Evolutionary conservation across 2,888 invertebrate genomes (phyloP).

Genomic region (Perithous albicinctus): DNA sequence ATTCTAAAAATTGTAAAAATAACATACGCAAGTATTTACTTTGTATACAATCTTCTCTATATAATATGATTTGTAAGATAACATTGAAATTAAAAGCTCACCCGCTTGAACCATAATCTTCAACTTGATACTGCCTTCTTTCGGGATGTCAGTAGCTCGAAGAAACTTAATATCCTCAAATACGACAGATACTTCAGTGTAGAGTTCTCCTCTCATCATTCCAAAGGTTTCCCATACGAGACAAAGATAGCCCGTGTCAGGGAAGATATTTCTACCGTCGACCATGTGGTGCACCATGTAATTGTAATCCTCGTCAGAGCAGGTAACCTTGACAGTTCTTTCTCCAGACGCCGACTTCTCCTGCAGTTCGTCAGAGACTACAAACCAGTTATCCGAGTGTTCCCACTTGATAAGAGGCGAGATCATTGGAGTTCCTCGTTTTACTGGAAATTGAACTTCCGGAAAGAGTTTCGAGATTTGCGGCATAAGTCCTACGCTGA

Average conservation of each 20-base stretch:
- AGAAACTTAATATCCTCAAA: conserved; percentile 94
- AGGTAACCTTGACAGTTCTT: conserved; percentile 87
- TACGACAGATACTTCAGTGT: conserved; percentile 90
- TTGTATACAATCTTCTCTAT: too few species aligned
- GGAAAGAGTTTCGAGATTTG: conserved; percentile 92
- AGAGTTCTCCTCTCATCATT: conserved; percentile 88
- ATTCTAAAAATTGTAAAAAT: too few species aligned
- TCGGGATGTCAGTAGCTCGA: conserved; percentile 92
- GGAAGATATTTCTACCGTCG: conserved; percentile 93
- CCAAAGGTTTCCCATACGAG: conserved; percentile 93
- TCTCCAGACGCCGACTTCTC: conserved; percentile 90
- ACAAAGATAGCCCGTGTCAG: conserved; percentile 93
- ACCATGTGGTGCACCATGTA: conserved; percentile 93
- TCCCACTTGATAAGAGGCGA: conserved; percentile 95
- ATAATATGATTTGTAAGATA: too few species aligned
- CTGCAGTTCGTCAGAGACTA: conserved; percentile 89
- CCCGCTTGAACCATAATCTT: conserved; percentile 87
- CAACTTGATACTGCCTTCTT: conserved; percentile 86
- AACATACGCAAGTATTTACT: too few species aligned
- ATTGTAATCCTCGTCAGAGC: conserved; percentile 89
- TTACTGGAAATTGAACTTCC: conserved; percentile 91
- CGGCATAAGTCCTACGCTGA: conserved; percentile 91
- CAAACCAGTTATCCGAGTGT: conserved; percentile 92
- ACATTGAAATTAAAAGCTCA: conserved; percentile 68
- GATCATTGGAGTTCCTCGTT: conserved; percentile 94